Base-by-base conservation (phyloP, 2,113 vertebrate species). In the Platichthys flesus region DNA sequence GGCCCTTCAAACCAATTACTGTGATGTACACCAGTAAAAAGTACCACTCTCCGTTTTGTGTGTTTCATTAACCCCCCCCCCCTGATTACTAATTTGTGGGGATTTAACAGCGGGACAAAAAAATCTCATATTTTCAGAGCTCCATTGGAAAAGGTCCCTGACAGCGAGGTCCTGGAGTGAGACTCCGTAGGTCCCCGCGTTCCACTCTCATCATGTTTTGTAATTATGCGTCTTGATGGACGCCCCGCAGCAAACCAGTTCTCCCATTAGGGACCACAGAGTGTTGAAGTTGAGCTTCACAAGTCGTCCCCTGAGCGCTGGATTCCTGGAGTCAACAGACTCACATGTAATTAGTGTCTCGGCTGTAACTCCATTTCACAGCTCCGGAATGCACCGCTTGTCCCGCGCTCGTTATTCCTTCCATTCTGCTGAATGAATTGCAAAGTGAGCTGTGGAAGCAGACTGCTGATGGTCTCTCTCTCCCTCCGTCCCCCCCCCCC, bases 261-360 rank as follows among this genome's bases (percentile, higher is more conserved):
- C 76, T 52, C 76, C 82, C 81, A 81, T 80, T 81, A 82, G 71
- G 74, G 74, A 71, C 74, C 5, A 49, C 18, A 18, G 18, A 72
- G 82, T 82, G 49, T 70, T 61, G 61, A 83, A 71, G 61, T 83
- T 60, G 64, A 82, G 78, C 58, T 78, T 84, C 85, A 84, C 84
- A 84, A 87, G 79, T 84, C 58, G 59, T 80, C 74, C 76, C 81
- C 65, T 5, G 64, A 79, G 83, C 10, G 10, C 74, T 3, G 58
- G 63, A 78, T 78, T 80, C 69, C 65, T 69, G 52, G 82, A 74
- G 85, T 84, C 75, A 79, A 76, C 56, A 71, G 71, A 76, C 71
- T 82, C 73, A 81, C 47, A 84, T 76, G 75, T 85, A 85, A 88
- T 88, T 82, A 88, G 88, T 57, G 66, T 84, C 71, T 83, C n/a